These are phyloP conservation scores for Lepidonotus clava DNA, from an alignment of 2,888 invertebrate genomes.

Conservation along the genomic window DNA sequence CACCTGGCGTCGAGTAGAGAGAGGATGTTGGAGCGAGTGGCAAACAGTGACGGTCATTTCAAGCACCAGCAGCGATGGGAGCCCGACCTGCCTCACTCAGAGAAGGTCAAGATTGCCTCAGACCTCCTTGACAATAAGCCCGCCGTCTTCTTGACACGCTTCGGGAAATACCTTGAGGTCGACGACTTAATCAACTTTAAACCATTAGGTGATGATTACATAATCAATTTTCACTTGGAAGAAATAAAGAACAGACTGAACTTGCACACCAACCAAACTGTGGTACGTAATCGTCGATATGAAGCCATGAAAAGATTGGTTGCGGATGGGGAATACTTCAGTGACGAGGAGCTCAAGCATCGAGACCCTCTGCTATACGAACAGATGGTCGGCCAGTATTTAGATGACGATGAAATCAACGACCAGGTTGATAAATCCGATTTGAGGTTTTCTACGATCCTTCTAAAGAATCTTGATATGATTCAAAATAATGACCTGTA, in stretches of 20 bases:
- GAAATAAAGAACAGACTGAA: conserved; percentile 79
- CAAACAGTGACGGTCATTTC: conserved; percentile 85
- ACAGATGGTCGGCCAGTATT: conserved; percentile 91
- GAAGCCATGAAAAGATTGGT: conserved; percentile 89
- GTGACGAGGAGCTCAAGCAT: conserved; percentile 95
- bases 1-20: no score
- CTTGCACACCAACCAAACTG: conserved; percentile 64
- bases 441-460: conserved; percentile 86
- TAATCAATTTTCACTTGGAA: conserved; percentile 85
- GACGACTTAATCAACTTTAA: conserved; percentile 88
- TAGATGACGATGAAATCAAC: conserved; percentile 88
- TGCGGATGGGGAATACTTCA: conserved; percentile 83
- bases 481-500: conserved; percentile 84
- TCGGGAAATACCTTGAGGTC: conserved; percentile 86
- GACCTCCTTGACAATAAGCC: conserved; percentile 86
- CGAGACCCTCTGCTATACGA: conserved; percentile 94
- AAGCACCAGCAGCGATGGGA: conserved; percentile 92
- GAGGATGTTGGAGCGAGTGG: conserved; percentile 84
- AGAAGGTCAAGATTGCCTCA: conserved; percentile 87
- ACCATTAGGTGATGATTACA: conserved; percentile 81
- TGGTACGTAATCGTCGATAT: conserved; percentile 88
- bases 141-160: conserved; percentile 87
- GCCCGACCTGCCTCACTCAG: conserved; percentile 85
- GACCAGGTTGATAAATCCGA: conserved; percentile 74
- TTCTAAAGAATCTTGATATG: conserved; percentile 89